Evolutionary conservation across 2,797 vertebrate genomes (phyloP).

Genomic region (Rhodeus uyekii): DNA sequence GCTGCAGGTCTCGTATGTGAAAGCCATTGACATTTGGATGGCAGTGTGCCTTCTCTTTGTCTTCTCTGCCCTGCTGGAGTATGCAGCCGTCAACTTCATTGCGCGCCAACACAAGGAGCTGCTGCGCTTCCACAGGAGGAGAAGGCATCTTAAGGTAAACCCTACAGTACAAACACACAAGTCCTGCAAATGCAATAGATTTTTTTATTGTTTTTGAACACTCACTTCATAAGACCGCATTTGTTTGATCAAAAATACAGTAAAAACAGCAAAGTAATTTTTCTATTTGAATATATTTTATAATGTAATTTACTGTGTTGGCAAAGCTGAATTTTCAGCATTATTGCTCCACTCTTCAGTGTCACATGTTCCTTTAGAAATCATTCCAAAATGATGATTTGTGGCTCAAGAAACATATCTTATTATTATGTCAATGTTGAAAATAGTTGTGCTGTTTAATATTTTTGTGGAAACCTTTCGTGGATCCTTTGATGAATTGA

Average conservation of each 20-base stretch:
- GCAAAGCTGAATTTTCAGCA: not conserved
- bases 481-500: not conserved
- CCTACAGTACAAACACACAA: constrained; percentile 1
- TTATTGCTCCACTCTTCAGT: no score
- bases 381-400: not conserved
- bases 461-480: not conserved
- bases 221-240: not conserved
- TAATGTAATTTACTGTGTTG: not conserved
- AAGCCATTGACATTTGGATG: constrained; percentile 99
- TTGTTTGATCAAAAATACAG: not conserved
- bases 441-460: constrained; percentile 2
- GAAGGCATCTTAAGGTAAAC: constrained; percentile 94
- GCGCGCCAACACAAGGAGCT: constrained; percentile 99
- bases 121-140: constrained; percentile 93
- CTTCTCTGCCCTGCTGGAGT: constrained; percentile 96
- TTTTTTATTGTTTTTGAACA: not conserved
- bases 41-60: constrained; percentile 97
- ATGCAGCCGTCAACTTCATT: constrained; percentile 97
- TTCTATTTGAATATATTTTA: not conserved
- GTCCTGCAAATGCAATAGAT: not conserved
- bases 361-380: not conserved
- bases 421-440: not conserved
- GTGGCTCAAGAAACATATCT: not conserved
- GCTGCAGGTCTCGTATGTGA: constrained; percentile 94
- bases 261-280: not conserved